Evolutionary conservation across 2,888 invertebrate species (phyloP).

Genomic region (Acleris cristana): DNA sequence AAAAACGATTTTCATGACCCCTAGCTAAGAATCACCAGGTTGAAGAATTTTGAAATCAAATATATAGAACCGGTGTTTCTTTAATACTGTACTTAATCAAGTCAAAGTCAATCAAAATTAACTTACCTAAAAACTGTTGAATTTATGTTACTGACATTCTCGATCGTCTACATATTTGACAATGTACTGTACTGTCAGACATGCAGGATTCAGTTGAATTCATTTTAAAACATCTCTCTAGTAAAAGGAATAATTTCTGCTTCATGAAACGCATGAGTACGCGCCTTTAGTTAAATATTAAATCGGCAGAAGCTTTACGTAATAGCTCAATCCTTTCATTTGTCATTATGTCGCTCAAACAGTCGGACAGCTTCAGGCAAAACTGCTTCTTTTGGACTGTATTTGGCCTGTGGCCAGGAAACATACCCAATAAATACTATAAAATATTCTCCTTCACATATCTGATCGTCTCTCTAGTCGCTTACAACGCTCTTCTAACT

Average conservation of each 20-base stretch:
- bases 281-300: conserved; percentile 6
- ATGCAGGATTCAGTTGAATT: too few relatives aligned
- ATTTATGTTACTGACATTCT: too few relatives aligned
- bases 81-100: too few relatives aligned
- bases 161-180: too few relatives aligned
- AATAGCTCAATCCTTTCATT: conserved; percentile 10
- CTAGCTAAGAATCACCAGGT: too few relatives aligned
- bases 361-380: conserved; percentile 56
- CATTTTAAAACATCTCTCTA: too few relatives aligned
- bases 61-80: too few relatives aligned
- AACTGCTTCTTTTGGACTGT: conserved; percentile 57
- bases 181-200: too few relatives aligned
- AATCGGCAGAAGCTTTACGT: neutral
- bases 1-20: too few relatives aligned
- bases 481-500: conserved; percentile 61
- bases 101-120: too few relatives aligned
- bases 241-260: neutral
- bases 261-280: neutral
- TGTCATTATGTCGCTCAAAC: conserved; percentile 40
- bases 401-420: conserved; percentile 65
- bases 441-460: conserved; percentile 59
- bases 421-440: conserved; percentile 50
- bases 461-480: conserved; percentile 50
- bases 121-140: too few relatives aligned
- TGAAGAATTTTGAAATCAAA: too few relatives aligned